Evolutionary conservation across 2,797 vertebrate species (phyloP), one percentile per base, ranked within the genome.

Genomic region (Sphenopsis melanotis): DNA sequence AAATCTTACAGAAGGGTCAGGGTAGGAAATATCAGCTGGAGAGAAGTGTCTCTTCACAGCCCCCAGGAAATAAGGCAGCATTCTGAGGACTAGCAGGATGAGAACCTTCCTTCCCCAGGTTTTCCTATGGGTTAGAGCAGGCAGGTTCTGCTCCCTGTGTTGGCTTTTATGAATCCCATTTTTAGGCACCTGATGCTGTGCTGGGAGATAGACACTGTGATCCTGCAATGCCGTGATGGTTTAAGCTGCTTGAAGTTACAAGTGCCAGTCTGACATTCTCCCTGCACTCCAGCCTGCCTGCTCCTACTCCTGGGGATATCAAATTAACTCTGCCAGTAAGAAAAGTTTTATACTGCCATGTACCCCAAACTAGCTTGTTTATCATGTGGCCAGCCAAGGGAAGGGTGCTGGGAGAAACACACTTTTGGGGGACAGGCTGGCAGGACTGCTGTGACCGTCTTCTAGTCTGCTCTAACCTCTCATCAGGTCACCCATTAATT

Each of bases 211-310:
- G 72, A 34, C 16, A 50, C 39, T 15, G 30, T 11, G n/a, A 78
- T 24, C n/a, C n/a, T 65, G 27, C 22, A 24, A 29, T 5, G 3
- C 53, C 0, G 0, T 15, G 23, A 68, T 5, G 11, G 12, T 83
- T 95, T 82, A 50, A 88, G 32, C 15, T 57, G 20, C 55, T 59
- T 6, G 0, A 65, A 75, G 5, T 12, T 32, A 21, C 15, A 68
- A 81, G 22, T 10, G n/a, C 27, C n/a, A 37, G 32, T 16, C 29
- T 70, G 26, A 19, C n/a, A n/a, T 19, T 49, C 15, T 27, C 2
- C 0, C n/a, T 75, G 36, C 20, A 29, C 49, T 26, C n/a, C 50
- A 42, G 53, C 23, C 59, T 83, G 42, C 13, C 21, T 61, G 15
- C 26, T 90, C n/a, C 49, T 49, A 27, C 30, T 17, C 27, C 3